A percentile compares a stretch with the other conserved stretches of the same genome.
Conservation (phyloP, 1,140 invertebrate genomes). For the Diachasma alloeum region DNA sequence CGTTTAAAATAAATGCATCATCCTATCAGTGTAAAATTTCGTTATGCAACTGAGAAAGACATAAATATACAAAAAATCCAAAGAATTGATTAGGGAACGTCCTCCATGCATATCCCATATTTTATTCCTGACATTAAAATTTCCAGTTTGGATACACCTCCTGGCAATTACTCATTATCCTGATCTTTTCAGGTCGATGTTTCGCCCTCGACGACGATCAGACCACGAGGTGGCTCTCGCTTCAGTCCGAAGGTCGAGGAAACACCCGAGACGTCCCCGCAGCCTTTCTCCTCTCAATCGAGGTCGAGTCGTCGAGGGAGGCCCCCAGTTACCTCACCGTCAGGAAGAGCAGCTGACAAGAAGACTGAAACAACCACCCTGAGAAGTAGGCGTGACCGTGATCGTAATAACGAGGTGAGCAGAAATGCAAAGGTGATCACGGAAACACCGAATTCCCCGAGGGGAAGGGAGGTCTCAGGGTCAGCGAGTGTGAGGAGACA, state of each 20-base stretch:
- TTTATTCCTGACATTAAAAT: not conserved
- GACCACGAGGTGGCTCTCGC: slow-evolving; percentile 43
- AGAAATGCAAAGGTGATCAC: not conserved
- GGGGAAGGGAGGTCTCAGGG: not conserved
- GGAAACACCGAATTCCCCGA: not conserved
- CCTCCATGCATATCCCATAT: not conserved
- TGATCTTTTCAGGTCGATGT: slow-evolving; percentile 44
- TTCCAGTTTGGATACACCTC: not conserved
- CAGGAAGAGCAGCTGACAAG: not conserved
- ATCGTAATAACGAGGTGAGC: slow-evolving; percentile 17
- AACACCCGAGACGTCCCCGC: slow-evolving; percentile 31
- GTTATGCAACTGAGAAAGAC: no score
- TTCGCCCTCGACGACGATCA: slow-evolving; percentile 35
- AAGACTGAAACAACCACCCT: slow-evolving; percentile 22
- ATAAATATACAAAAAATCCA: no score
- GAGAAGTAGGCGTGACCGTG: slow-evolving; percentile 13
- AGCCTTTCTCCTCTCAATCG: slow-evolving; percentile 26
- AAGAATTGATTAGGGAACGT: no score
- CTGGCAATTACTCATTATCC: not conserved
- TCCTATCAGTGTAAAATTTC: no score
- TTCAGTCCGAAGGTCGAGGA: slow-evolving; percentile 43
- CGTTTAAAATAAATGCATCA: no score
- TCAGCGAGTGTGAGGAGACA: not conserved
- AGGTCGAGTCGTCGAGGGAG: slow-evolving; percentile 20
- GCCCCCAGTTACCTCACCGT: not conserved